A percentile compares a stretch with the other conserved stretches of the same genome.
Evolutionary conservation across 2,888 invertebrate genomes (phyloP).

Genomic region (Liposcelis brunnea): DNA sequence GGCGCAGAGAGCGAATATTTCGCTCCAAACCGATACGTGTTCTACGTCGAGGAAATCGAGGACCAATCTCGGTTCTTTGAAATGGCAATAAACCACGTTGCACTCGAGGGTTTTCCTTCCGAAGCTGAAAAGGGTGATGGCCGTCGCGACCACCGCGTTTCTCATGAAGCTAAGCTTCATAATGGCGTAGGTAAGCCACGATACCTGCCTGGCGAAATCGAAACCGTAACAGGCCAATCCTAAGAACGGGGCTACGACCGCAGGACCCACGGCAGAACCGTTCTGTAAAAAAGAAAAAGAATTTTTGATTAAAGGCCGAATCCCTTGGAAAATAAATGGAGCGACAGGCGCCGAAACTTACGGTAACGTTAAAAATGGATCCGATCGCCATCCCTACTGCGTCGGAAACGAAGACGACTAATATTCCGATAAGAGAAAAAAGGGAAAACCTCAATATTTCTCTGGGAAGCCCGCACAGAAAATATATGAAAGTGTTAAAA

Average conservation of each 20-base stretch:
- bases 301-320: too few relatives aligned
- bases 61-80: constrained; percentile 43
- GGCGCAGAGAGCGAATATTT: constrained; percentile 33
- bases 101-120: constrained; percentile 38
- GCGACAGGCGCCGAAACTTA: constrained; percentile 27
- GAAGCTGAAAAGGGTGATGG: constrained; percentile 44
- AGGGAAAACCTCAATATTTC: constrained; percentile 43
- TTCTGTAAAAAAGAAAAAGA: constrained; percentile 32
- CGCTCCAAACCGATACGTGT: constrained; percentile 36
- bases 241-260: constrained; percentile 44
- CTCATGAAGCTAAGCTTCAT: constrained; percentile 50
- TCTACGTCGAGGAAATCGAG: constrained; percentile 41
- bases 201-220: constrained; percentile 46
- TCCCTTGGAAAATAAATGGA: neutral
- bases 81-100: constrained; percentile 42
- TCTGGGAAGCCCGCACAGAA: constrained; percentile 51
- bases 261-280: constrained; percentile 47
- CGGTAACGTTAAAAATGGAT: constrained; percentile 44
- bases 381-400: constrained; percentile 65
- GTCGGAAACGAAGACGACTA: constrained; percentile 57
- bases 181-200: constrained; percentile 37
- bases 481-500: constrained; percentile 41
- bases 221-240: constrained; percentile 52
- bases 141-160: constrained; percentile 43
- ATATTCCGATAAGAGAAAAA: constrained; percentile 42